These are phyloP conservation scores for Tragelaphus buxtoni DNA, from an alignment of 2,113 vertebrate species.

Conservation along the genomic window DNA sequence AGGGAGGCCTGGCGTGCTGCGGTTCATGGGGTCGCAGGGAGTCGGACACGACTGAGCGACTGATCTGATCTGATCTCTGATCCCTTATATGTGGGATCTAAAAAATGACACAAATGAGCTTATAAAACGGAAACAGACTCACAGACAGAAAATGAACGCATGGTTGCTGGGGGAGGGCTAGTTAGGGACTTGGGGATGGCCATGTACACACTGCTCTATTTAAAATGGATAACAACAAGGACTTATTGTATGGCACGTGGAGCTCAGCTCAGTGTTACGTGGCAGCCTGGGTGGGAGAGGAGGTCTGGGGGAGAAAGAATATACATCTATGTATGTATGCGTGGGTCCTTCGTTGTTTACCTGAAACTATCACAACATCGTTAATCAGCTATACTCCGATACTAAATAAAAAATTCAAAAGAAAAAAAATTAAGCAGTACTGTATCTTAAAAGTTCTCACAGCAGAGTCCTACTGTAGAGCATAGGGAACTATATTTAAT, in stretches of 20 bases:
- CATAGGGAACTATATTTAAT: not conserved
- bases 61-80: no score
- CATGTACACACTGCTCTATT: not conserved
- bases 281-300: not conserved
- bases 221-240: not conserved
- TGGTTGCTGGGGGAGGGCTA: not conserved
- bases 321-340: rapidly evolving
- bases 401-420: not conserved
- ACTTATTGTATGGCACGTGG: not conserved
- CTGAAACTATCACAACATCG: not conserved
- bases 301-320: not conserved
- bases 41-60: no score
- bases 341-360: not conserved
- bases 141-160: not conserved
- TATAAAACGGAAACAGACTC: not conserved
- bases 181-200: not conserved
- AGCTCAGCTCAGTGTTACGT: not conserved
- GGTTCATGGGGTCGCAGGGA: no score
- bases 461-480: not conserved
- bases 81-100: not conserved
- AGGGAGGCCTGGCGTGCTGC: no score
- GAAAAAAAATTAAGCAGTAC: not conserved
- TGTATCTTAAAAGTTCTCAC: not conserved
- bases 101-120: not conserved
- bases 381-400: not conserved